Evolutionary conservation across 2,888 invertebrate genomes (phyloP).

Genomic region (Eulithis prunata): DNA sequence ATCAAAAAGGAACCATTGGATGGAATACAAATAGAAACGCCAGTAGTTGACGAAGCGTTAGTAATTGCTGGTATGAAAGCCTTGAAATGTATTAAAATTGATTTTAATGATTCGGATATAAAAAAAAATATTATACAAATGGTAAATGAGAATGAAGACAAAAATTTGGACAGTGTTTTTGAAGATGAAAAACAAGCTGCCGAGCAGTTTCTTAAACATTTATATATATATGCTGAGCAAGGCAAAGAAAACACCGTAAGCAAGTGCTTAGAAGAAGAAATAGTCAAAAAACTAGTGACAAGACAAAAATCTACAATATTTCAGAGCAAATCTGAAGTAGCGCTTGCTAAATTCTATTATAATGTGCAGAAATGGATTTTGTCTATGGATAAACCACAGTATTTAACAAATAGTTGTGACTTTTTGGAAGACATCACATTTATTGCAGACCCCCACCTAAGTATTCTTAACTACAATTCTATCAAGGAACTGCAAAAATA

Average conservation of each 20-base stretch:
- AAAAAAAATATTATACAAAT: not conserved
- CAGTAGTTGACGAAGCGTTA: not conserved
- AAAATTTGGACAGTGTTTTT: not conserved
- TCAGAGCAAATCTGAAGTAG: not conserved
- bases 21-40: not conserved
- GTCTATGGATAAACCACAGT: not conserved
- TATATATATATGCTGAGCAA: not conserved
- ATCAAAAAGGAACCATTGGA: not conserved
- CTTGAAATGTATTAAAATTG: not conserved
- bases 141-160: not conserved
- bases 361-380: conserved; percentile 6
- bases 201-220: not conserved
- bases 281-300: not conserved
- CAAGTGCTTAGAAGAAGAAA: not conserved
- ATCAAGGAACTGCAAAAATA: not conserved
- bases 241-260: not conserved
- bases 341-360: not conserved
- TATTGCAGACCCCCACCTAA: not conserved
- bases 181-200: not conserved
- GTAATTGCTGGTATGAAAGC: not conserved
- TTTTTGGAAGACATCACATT: not conserved
- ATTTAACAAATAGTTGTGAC: not conserved
- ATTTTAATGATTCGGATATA: not conserved
- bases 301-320: not conserved
- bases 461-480: not conserved